These are phyloP conservation scores for Metacarcinus magister DNA, from an alignment of 2,888 invertebrate genomes.

Conservation along the genomic window DNA sequence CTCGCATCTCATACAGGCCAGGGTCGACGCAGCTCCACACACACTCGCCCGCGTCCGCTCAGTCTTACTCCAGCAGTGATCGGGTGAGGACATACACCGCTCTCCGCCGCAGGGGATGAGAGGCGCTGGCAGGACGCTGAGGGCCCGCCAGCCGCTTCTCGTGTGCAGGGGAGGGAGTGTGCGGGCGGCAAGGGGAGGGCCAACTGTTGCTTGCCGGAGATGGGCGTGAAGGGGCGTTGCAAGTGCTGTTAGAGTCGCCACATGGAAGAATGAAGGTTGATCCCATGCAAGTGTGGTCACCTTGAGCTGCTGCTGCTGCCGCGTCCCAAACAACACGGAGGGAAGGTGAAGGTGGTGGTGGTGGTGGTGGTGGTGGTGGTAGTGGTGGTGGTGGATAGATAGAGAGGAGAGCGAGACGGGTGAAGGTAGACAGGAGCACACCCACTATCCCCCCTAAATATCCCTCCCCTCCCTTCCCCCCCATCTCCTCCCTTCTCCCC, in stretches of 20 bases:
- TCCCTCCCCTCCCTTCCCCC: background rate
- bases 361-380: background rate
- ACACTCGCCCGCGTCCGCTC: background rate
- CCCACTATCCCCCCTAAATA: background rate
- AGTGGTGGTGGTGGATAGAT: background rate
- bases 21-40: background rate
- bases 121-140: background rate
- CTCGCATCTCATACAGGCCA: conserved; percentile 2
- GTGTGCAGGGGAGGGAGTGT: background rate
- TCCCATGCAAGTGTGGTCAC: conserved; percentile 38
- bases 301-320: background rate
- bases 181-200: background rate
- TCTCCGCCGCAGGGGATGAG: background rate
- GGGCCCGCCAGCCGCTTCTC: background rate
- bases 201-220: background rate
- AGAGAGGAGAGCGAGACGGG: background rate
- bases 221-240: background rate
- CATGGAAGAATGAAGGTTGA: background rate
- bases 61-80: conserved; percentile 1
- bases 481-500: background rate
- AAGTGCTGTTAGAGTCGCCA: background rate
- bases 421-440: background rate
- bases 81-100: conserved; percentile 7
- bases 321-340: background rate
- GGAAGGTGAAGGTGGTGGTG: background rate